Evolutionary conservation across 2,797 vertebrate species (phyloP).

Genomic region (Helarctos malayanus): DNA sequence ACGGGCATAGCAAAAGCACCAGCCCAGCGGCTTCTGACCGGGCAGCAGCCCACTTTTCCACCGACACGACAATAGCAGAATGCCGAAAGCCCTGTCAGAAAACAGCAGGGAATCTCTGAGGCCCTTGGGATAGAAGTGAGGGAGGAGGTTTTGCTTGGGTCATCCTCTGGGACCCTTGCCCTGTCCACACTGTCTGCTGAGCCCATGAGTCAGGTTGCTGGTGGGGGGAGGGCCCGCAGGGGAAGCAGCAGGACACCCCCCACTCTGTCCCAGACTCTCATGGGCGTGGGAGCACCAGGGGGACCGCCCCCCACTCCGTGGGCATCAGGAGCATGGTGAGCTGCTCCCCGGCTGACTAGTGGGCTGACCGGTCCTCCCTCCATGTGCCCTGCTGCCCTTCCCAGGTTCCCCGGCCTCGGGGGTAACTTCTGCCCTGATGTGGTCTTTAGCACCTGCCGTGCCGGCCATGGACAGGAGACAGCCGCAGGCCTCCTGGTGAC

Average conservation of each 20-base stretch:
- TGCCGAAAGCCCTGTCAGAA: not conserved
- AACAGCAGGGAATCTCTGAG: not conserved
- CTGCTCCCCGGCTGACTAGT: not conserved
- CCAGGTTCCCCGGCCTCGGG: not conserved
- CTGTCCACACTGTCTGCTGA: not conserved
- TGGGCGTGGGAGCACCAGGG: not conserved
- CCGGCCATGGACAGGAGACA: not conserved
- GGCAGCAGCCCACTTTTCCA: not conserved
- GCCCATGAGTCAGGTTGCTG: not conserved
- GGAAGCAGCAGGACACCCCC: not conserved
- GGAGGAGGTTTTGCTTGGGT: not conserved
- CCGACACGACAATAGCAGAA: not conserved
- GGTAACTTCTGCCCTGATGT: not conserved
- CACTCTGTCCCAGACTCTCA: not conserved
- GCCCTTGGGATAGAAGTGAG: not conserved
- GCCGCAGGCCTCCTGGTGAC: not conserved
- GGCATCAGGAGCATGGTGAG: not conserved
- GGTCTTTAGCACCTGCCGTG: not conserved
- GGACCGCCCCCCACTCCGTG: rapidly evolving
- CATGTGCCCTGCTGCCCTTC: not conserved
- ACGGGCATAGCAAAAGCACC: not conserved
- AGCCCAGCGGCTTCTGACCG: not conserved
- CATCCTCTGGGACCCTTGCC: not conserved
- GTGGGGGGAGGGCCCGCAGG: too few species aligned
- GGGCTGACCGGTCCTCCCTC: too few species aligned